Conservation (phyloP, 2,888 invertebrate species). For the Matsumyia berberina region DNA sequence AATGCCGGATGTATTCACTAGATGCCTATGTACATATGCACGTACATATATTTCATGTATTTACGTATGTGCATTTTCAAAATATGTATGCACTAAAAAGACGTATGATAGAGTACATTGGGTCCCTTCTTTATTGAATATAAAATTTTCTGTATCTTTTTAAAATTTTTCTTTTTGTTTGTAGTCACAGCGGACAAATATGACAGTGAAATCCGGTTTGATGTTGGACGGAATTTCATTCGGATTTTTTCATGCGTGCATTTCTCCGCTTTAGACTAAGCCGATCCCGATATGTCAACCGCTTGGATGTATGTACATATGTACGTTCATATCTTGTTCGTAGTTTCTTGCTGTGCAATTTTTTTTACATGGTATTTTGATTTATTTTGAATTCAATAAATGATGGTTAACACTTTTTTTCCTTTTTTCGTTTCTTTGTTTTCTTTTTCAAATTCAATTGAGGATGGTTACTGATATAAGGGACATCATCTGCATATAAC, state of each 20-base stretch:
- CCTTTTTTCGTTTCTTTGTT: constrained; percentile 12
- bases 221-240: constrained; percentile 39
- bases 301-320: constrained; percentile 28
- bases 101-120: not conserved
- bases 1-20: no score
- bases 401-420: constrained; percentile 22
- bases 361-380: constrained; percentile 32
- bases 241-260: constrained; percentile 53
- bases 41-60: no score
- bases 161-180: constrained; percentile 1
- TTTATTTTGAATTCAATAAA: constrained; percentile 44
- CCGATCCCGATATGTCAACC: constrained; percentile 48
- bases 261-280: constrained; percentile 49
- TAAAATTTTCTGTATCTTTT: constrained; percentile 2
- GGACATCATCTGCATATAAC: constrained; percentile 23
- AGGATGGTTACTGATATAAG: constrained; percentile 41
- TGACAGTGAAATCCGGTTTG: constrained; percentile 53
- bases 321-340: constrained; percentile 47
- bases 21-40: no score
- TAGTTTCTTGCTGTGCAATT: constrained; percentile 25
- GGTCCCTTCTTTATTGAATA: not conserved
- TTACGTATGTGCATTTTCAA: no score
- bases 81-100: no score
- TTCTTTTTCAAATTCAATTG: constrained; percentile 39
- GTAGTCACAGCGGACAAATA: constrained; percentile 34